A percentile compares a stretch with the other conserved stretches of the same genome.
Conservation (phyloP, 2,888 invertebrate species). For the Polydrusus pterygomalis region DNA sequence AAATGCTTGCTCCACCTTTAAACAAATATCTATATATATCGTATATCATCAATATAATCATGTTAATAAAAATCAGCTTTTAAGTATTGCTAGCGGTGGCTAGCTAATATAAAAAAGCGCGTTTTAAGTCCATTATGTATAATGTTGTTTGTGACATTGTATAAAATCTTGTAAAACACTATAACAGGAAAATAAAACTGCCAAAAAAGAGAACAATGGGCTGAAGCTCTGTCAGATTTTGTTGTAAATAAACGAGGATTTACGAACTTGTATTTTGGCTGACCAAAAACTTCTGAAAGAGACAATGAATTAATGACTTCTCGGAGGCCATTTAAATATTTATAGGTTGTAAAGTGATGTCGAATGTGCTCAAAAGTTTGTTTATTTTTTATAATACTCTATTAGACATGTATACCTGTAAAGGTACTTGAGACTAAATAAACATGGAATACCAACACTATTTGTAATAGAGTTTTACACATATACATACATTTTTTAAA, state of each 20-base stretch:
- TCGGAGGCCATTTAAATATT: constrained; percentile 55
- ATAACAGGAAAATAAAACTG: constrained; percentile 50
- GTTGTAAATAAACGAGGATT: constrained; percentile 53
- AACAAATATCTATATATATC: neutral
- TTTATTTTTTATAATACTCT: constrained; percentile 11
- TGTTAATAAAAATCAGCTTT: neutral
- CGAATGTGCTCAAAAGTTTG: constrained; percentile 24
- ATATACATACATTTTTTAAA: too few species aligned
- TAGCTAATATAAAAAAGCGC: neutral
- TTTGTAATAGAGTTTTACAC: neutral
- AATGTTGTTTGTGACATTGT: constrained; percentile 44
- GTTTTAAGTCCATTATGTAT: constrained; percentile 5
- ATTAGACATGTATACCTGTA: too few species aligned
- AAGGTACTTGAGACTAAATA: too few species aligned
- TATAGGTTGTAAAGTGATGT: constrained; percentile 50
- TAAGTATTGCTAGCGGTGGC: neutral
- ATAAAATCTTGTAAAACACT: constrained; percentile 51
- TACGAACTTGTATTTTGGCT: constrained; percentile 55
- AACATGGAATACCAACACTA: too few species aligned
- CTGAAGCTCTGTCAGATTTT: constrained; percentile 52
- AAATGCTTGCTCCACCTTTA: neutral
- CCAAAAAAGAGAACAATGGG: constrained; percentile 54
- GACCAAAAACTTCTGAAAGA: constrained; percentile 53
- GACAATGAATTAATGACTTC: constrained; percentile 57
- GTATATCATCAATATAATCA: neutral